These are phyloP conservation scores for Trypoxylon attenuatum DNA, from an alignment of 2,888 invertebrate genomes.

Conservation along the genomic window DNA sequence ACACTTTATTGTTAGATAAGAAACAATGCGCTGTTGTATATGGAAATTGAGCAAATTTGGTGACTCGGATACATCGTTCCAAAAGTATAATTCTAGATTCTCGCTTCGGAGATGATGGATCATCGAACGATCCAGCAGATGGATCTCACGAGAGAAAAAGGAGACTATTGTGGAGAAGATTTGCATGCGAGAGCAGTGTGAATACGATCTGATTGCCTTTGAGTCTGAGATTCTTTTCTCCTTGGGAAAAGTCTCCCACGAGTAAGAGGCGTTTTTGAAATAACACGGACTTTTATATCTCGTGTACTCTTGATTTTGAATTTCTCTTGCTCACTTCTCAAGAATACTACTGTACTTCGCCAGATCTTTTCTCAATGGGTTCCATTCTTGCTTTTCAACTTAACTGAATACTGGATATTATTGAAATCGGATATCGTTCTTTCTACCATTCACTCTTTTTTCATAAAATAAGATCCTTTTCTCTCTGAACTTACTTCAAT, in stretches of 20 bases:
- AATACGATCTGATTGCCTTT: conserved; percentile 65
- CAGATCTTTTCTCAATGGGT: neutral
- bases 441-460: neutral
- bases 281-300: neutral
- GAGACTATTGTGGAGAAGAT: conserved; percentile 51
- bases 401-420: neutral
- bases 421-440: neutral
- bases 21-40: too few relatives aligned
- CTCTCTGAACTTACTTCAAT: too few relatives aligned
- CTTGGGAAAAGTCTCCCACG: conserved; percentile 33
- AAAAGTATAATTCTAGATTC: neutral
- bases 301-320: neutral
- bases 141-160: conserved; percentile 29
- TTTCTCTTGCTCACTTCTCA: neutral
- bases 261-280: conserved; percentile 24
- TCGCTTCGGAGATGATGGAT: conserved; percentile 60
- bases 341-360: neutral
- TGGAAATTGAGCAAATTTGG: neutral
- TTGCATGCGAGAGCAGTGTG: conserved; percentile 62
- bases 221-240: conserved; percentile 37
- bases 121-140: conserved; percentile 49
- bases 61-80: neutral
- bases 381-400: neutral
- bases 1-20: too few relatives aligned
- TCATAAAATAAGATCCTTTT: too few relatives aligned